Evolutionary conservation across 2,797 vertebrate species (phyloP).

Genomic region (Pterois miles): DNA sequence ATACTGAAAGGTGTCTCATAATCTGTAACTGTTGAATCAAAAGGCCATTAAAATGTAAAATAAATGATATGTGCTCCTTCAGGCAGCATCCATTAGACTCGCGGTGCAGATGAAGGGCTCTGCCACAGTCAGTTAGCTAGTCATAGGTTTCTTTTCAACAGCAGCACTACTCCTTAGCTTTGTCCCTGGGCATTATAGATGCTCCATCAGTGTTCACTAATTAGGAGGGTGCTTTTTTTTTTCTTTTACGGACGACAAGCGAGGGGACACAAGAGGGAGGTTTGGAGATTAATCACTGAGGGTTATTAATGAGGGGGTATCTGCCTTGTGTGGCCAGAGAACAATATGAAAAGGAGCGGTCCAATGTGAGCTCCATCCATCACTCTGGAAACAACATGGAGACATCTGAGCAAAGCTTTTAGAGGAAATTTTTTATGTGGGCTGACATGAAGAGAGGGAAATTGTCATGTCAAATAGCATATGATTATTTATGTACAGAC

Average conservation of each 20-base stretch:
- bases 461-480: constrained; percentile 31
- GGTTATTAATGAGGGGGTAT: constrained; percentile 76
- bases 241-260: constrained; percentile 53
- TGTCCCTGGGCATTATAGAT: constrained; percentile 51
- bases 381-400: constrained; percentile 50
- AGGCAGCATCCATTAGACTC: neutral
- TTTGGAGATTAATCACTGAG: constrained; percentile 72
- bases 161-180: constrained; percentile 16
- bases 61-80: neutral
- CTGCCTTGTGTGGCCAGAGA: constrained; percentile 64
- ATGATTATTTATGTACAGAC: constrained; percentile 1
- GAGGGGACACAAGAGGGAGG: constrained; percentile 58
- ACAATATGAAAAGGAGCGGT: constrained; percentile 67
- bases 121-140: neutral
- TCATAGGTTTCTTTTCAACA: constrained; percentile 44
- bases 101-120: constrained; percentile 8
- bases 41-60: neutral
- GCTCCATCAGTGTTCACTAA: constrained; percentile 72
- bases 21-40: neutral
- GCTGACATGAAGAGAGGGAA: constrained; percentile 21
- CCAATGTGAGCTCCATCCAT: constrained; percentile 63
- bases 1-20: neutral
- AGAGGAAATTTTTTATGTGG: constrained; percentile 24
- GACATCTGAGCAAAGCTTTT: constrained; percentile 46
- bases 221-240: constrained; percentile 57